Evolutionary conservation across 92 coral and sea anemone genomes (phyloP), one percentile per base, ranked within the genome.

Genomic region (Scolanthus callimorphus): DNA sequence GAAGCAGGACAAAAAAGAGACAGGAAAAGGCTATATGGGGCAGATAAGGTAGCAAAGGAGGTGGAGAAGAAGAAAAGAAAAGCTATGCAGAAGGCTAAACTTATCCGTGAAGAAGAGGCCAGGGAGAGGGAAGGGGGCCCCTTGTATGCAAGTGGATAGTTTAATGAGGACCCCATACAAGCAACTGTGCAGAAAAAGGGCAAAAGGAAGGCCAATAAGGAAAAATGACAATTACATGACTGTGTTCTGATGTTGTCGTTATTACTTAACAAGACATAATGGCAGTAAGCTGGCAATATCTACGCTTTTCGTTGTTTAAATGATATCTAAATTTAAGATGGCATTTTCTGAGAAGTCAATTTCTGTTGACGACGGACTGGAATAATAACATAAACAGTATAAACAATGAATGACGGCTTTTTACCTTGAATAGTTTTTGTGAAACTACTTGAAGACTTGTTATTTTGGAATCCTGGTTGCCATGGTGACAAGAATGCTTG

Each of bases 111-210:
- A 20, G 45, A 63, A 37, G 70, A 63, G 28, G 52, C 52, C 17
- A 3, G 27, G 25, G 49, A 51, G 47, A 46, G 19, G 11, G 24
- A 9, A 23, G 70, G 49, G 46, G 70, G 70, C 17, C 24, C 70
- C 17, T 29, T 59, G 13, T 50, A 49, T 31, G 49, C 43, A 51
- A 63, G 70, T 29, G 60, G 70, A 11, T 23, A 17, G 10, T 63
- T 63, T 28, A 63, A 63, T 49, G 70, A 63, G n/a, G 27, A 46
- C 23, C 52, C 52, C 52, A 10, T 46, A 19, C 52, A 46, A 20
- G 23, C 4, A 9, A 4, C 52, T 21, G 4, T 4, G 4, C 52
- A 46, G 52, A 11, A 11, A 9, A 46, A 46, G 17, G 17, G 52
- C 4, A 46, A 46, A 20, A 46, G 52, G 17, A 29, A 31, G 20